Evolutionary conservation across 1,140 invertebrate genomes (phyloP).

Genomic region (Asbolus verrucosus): DNA sequence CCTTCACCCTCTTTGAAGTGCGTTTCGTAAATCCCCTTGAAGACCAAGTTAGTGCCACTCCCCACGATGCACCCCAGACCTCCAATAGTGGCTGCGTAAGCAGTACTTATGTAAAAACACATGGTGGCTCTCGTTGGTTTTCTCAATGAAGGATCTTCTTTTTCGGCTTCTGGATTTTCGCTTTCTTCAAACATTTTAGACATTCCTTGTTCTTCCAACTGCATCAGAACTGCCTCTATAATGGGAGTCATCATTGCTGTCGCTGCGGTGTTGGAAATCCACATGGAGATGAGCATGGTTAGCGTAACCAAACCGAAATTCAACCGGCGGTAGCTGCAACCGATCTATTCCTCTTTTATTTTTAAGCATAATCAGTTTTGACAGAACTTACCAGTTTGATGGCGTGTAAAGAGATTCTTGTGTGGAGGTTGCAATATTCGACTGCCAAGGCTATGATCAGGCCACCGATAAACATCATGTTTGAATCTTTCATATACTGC

Average conservation of each 20-base stretch:
- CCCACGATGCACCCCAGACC: conserved; percentile 90
- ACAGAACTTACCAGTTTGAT: conserved; percentile 70
- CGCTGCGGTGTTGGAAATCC: conserved; percentile 87
- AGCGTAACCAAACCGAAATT: conserved; percentile 82
- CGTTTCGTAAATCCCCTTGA: conserved; percentile 70
- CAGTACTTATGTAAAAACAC: conserved; percentile 81
- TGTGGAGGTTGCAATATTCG: conserved; percentile 86
- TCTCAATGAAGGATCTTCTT: conserved; percentile 52
- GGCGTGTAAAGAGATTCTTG: conserved; percentile 83
- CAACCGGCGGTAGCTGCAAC: conserved; percentile 78
- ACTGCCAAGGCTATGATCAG: conserved; percentile 87
- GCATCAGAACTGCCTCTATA: conserved; percentile 78
- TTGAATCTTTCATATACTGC: conserved; percentile 86
- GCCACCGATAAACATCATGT: conserved; percentile 87
- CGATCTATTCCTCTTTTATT: conserved; percentile 73
- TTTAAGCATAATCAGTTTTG: too few relatives aligned
- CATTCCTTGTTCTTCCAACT: conserved; percentile 76
- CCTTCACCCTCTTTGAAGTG: conserved; percentile 66
- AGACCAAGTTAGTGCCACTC: conserved; percentile 88
- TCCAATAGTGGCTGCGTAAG: conserved; percentile 84
- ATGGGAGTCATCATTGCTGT: conserved; percentile 91
- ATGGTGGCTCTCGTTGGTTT: conserved; percentile 74
- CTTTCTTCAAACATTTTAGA: conserved; percentile 71
- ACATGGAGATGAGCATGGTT: conserved; percentile 86
- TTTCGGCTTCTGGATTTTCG: conserved; percentile 53